Conservation (phyloP, 1,140 invertebrate genomes). For the Ceratina calcarata region DNA sequence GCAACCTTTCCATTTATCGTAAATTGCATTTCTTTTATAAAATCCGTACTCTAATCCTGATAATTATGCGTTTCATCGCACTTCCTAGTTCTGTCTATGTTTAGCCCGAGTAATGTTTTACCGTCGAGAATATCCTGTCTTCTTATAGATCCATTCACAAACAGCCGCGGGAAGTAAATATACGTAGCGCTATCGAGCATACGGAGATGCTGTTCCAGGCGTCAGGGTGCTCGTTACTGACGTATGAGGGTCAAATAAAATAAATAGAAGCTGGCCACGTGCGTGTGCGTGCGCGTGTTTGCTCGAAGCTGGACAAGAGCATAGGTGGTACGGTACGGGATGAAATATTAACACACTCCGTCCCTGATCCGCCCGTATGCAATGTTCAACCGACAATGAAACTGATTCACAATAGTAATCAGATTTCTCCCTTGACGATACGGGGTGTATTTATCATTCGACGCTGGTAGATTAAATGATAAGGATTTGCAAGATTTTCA, state of each 20-base stretch:
- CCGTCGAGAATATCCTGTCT: not conserved
- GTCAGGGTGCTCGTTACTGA: conserved; percentile 26
- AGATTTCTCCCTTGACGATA: conserved; percentile 2
- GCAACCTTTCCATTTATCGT: too few species aligned
- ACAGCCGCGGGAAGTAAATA: conserved; percentile 22
- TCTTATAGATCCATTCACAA: conserved; percentile 25
- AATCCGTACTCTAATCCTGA: too few species aligned
- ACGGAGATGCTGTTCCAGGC: not conserved
- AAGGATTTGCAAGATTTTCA: too few species aligned
- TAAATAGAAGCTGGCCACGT: conserved; percentile 52
- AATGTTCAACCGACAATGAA: conserved; percentile 15
- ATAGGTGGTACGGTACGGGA: conserved; percentile 60
- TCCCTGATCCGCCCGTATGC: conserved; percentile 52
- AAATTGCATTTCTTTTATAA: too few species aligned
- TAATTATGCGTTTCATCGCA: not conserved
- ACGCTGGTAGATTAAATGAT: not conserved
- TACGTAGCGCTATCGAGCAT: not conserved
- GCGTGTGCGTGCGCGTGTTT: conserved; percentile 51
- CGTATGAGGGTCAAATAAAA: conserved; percentile 54
- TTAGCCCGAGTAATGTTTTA: not conserved
- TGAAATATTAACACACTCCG: conserved; percentile 75
- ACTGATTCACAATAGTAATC: conserved; percentile 27
- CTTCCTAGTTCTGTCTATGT: not conserved
- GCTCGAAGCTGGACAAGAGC: conserved; percentile 45
- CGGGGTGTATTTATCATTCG: not conserved